A percentile compares a stretch with the other conserved stretches of the same genome.
Evolutionary conservation across 1,140 invertebrate genomes (phyloP).

Genomic region (Popillia japonica): DNA sequence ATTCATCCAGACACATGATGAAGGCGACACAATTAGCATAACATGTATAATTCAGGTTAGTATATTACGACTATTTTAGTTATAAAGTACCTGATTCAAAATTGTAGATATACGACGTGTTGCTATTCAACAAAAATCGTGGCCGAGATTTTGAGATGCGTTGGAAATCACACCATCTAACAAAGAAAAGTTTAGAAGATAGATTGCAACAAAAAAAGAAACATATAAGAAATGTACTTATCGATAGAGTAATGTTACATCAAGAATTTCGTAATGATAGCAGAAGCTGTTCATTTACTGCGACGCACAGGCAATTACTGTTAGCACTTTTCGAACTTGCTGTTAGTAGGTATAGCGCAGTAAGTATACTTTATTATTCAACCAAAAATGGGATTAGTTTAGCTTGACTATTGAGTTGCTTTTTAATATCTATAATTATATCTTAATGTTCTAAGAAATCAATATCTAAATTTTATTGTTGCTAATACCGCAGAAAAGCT

Average conservation of each 20-base stretch:
- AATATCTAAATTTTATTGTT: not conserved
- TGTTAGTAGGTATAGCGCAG: constrained; percentile 74
- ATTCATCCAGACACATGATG: constrained; percentile 67
- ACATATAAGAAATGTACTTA: constrained; percentile 70
- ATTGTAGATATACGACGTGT: constrained; percentile 67
- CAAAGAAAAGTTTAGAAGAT: constrained; percentile 71
- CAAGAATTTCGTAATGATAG: constrained; percentile 69
- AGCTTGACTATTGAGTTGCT: no score
- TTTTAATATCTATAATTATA: no score
- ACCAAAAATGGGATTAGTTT: not conserved
- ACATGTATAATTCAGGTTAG: constrained; percentile 65
- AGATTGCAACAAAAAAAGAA: constrained; percentile 68
- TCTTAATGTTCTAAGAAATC: no score
- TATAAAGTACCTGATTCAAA: constrained; percentile 31
- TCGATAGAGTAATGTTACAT: constrained; percentile 72
- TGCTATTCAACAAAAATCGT: constrained; percentile 67
- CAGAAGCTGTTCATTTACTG: constrained; percentile 61
- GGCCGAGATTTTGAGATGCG: constrained; percentile 65
- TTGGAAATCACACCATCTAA: constrained; percentile 68
- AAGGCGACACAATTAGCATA: constrained; percentile 81
- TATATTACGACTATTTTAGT: constrained; percentile 39
- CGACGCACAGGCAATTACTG: constrained; percentile 69
- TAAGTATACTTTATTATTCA: constrained; percentile 56
- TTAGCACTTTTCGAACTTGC: constrained; percentile 71
- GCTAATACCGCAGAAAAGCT: no score